Percentiles rank a stretch among this genome's conserved stretches.
phyloP scores from a whole-genome alignment of 2,797 vertebrate genomes.

The Arrhamphus sclerolepis region DNA sequence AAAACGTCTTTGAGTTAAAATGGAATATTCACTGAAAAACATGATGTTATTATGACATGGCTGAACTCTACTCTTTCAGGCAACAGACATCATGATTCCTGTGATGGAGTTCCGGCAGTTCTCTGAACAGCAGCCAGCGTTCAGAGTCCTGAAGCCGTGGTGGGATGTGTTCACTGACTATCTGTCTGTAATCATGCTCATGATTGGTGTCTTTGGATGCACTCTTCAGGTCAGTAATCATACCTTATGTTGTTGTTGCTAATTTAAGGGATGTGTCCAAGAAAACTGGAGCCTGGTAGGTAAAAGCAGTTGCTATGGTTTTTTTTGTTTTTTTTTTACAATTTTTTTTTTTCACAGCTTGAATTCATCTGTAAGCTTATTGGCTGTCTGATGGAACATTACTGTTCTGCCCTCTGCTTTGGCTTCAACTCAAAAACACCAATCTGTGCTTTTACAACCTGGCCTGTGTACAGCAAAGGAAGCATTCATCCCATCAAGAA shows the following conservation, averaged over 20 bases:
- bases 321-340: background rate
- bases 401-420: slow-evolving; percentile 32
- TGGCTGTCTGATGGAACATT: slow-evolving; percentile 27
- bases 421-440: slow-evolving; percentile 40
- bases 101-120: slow-evolving; percentile 98
- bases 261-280: background rate
- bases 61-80: background rate
- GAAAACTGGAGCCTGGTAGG: background rate
- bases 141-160: slow-evolving; percentile 98
- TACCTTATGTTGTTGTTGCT: background rate
- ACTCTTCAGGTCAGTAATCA: slow-evolving; percentile 89
- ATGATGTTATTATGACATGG: no score
- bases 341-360: slow-evolving; percentile 4
- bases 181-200: slow-evolving; percentile 96
- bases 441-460: slow-evolving; percentile 58
- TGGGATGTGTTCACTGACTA: slow-evolving; percentile 99
- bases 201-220: slow-evolving; percentile 98
- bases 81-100: slow-evolving; percentile 94
- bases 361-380: background rate
- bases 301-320: slow-evolving; percentile 5
- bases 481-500: slow-evolving; percentile 61
- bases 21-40: no score
- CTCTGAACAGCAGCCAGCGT: slow-evolving; percentile 95
- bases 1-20: no score
- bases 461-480: slow-evolving; percentile 48